phyloP scores from a whole-genome alignment of 1,140 invertebrate species.

The Drosophila rufa region DNA sequence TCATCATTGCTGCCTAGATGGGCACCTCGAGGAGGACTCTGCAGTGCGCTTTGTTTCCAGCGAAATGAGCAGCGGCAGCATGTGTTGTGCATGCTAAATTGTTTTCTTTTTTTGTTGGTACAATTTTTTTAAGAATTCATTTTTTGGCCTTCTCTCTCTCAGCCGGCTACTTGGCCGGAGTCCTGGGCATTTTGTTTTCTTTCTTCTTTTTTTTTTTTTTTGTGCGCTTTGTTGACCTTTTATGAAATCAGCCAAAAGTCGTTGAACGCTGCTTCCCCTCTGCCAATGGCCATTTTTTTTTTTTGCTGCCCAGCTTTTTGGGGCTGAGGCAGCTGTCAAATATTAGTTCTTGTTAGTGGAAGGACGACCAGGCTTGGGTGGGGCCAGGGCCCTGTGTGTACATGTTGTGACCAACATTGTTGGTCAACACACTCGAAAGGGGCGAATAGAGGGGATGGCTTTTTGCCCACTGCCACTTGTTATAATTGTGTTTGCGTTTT shows the following conservation, averaged over 20 bases:
- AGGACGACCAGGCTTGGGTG: slow-evolving; percentile 12
- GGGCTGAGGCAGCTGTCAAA: slow-evolving; percentile 58
- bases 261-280: slow-evolving; percentile 61
- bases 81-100: slow-evolving; percentile 72
- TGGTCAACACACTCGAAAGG: slow-evolving; percentile 70
- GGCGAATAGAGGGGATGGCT: background rate
- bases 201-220: slow-evolving; percentile 11
- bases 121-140: slow-evolving; percentile 37
- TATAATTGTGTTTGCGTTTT: slow-evolving; percentile 82
- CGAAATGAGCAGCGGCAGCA: slow-evolving; percentile 68
- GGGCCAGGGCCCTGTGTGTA: slow-evolving; percentile 34
- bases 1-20: slow-evolving; percentile 18
- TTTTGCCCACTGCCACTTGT: slow-evolving; percentile 59
- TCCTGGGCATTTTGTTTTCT: slow-evolving; percentile 46
- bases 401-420: slow-evolving; percentile 78
- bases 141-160: slow-evolving; percentile 2
- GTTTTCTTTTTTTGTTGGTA: slow-evolving; percentile 40
- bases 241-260: slow-evolving; percentile 80
- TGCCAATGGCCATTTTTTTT: slow-evolving; percentile 3
- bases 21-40: slow-evolving; percentile 27
- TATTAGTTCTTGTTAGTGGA: slow-evolving; percentile 66
- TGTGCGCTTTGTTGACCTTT: slow-evolving; percentile 69
- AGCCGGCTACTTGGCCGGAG: slow-evolving; percentile 56
- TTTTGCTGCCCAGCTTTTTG: slow-evolving; percentile 22
- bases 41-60: slow-evolving; percentile 62